Percentiles rank a stretch among this genome's conserved stretches.
Conservation (phyloP, 1,140 invertebrate species). For the Drosophila athabasca region DNA sequence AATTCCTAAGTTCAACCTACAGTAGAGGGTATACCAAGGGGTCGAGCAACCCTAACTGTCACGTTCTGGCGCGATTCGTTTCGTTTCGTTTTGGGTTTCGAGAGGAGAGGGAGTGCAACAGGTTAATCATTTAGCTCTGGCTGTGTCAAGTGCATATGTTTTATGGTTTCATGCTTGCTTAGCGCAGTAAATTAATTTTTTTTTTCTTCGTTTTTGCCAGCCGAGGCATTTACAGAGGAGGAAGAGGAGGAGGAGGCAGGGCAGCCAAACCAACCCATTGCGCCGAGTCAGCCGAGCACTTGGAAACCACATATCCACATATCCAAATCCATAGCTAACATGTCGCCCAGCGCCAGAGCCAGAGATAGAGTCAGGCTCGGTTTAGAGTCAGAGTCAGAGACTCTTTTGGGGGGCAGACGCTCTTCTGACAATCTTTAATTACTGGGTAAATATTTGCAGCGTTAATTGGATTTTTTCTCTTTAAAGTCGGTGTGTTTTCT, state of each 20-base stretch:
- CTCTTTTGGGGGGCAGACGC: slow-evolving; percentile 15
- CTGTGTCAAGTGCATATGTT: slow-evolving; percentile 54
- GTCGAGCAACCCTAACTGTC: slow-evolving; percentile 1
- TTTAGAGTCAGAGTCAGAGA: slow-evolving; percentile 6
- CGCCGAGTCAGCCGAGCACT: slow-evolving; percentile 34
- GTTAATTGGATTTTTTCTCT: slow-evolving; percentile 69
- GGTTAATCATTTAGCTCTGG: slow-evolving; percentile 67
- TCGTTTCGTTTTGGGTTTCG: slow-evolving; percentile 17
- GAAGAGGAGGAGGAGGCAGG: slow-evolving; percentile 27
- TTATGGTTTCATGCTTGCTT: slow-evolving; percentile 59
- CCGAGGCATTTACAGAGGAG: slow-evolving; percentile 35
- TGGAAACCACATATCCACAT: slow-evolving; percentile 18
- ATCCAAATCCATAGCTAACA: slow-evolving; percentile 3
- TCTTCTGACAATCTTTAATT: slow-evolving; percentile 64
- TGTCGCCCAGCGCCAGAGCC: neutral
- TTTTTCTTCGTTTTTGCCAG: slow-evolving; percentile 48
- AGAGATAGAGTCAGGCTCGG: neutral
- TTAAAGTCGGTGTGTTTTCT: slow-evolving; percentile 16
- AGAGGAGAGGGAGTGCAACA: slow-evolving; percentile 32
- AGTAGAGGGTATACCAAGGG: slow-evolving; percentile 15
- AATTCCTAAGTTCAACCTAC: slow-evolving; percentile 1
- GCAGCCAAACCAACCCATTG: neutral
- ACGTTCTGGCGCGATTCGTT: slow-evolving; percentile 5
- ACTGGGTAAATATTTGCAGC: slow-evolving; percentile 76
- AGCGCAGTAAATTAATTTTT: slow-evolving; percentile 64